Evolutionary conservation across 1,140 invertebrate species (phyloP), one percentile per base, ranked within the genome.

Genomic region (Papilio helenus): DNA sequence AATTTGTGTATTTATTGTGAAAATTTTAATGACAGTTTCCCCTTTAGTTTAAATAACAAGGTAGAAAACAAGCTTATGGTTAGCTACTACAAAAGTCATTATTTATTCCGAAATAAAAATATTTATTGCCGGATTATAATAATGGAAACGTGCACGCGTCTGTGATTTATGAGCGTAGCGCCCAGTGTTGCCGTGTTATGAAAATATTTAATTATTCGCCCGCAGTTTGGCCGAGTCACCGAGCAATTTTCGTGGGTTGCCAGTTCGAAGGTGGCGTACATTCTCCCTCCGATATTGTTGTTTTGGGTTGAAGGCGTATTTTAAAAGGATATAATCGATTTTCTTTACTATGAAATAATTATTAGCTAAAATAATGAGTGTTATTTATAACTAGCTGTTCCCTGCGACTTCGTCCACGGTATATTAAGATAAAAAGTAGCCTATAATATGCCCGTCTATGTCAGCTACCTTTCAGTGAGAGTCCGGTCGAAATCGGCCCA

Each of bases 181-280:
- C 79, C 73, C 85, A 82, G 85, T 86, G 87, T 85, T 84, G 85
- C 85, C 84, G 82, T 85, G 84, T 86, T 86, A 86, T 88, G 88
- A 89, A 89, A 89, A 87, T 89, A 89, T 89, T 89, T 89, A 89
- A 89, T 89, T 89, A 89, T 86, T 85, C 81, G 74, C 79, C 79
- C 82, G 61, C 80, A 79, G 80, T 87, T 84, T 81, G 81, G 83
- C 79, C 79, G 81, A 88, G 82, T 84, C 83, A 86, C 81, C 81
- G 34, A 73, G 86, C 80, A 84, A 84, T 82, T 83, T 79, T 79
- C 79, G 72, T 79, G 79, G 74, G 80, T 76, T 79, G 72, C 72
- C 72, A 72, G 80, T 79, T 80, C 61, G 79, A 76, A 79, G 73
- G 79, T 79, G 58, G 55, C 79, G 72, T 79, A 79, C 81, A 83